Evolutionary conservation across 1,140 invertebrate species (phyloP).

Genomic region (Amyelois transitella): DNA sequence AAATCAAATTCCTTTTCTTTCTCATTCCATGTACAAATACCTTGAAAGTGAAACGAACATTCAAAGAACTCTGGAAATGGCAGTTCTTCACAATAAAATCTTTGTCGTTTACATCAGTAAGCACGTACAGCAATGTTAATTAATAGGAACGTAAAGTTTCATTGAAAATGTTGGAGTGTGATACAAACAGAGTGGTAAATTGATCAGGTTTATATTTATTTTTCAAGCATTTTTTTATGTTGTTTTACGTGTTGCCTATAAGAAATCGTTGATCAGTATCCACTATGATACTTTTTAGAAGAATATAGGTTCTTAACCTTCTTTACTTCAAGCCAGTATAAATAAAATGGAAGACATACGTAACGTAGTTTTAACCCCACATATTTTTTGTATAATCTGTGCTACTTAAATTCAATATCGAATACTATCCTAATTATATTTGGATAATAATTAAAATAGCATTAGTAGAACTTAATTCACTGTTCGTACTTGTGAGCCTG

Average conservation of each 20-base stretch:
- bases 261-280: too few relatives aligned
- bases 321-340: too few relatives aligned
- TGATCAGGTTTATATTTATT: background rate
- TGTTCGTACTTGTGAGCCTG: background rate
- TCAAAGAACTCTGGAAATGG: conserved; percentile 8
- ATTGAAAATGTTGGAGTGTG: background rate
- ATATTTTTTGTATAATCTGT: too few relatives aligned
- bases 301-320: too few relatives aligned
- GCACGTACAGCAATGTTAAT: background rate
- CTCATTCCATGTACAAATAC: conserved; percentile 1
- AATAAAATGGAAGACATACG: too few relatives aligned
- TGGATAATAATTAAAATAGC: too few relatives aligned
- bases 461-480: background rate
- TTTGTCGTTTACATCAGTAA: background rate
- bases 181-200: background rate
- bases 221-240: too few relatives aligned
- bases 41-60: conserved; percentile 7
- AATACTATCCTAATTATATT: too few relatives aligned
- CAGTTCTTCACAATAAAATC: background rate
- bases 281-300: too few relatives aligned
- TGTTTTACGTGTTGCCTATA: too few relatives aligned
- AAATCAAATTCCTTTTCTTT: conserved; percentile 20
- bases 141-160: background rate
- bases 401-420: too few relatives aligned
- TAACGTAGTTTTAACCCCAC: too few relatives aligned